A percentile compares a stretch with the other conserved stretches of the same genome.
Conservation (phyloP, 1,140 invertebrate genomes). For the Apis dorsata region DNA sequence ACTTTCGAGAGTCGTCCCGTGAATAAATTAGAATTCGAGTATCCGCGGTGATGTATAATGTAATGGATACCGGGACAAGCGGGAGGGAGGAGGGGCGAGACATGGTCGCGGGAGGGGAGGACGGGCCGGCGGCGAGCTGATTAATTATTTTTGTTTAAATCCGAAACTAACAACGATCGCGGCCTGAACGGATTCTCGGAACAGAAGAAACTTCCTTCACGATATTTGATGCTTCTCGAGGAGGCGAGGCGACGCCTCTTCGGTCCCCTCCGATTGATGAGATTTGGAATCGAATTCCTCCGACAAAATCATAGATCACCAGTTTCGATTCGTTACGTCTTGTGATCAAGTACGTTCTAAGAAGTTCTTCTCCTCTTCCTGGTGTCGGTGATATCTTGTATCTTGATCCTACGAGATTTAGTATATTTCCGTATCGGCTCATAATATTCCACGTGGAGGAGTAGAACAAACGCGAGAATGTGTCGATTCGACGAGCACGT, state of each 20-base stretch:
- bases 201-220: slow-evolving; percentile 59
- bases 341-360: too few relatives aligned
- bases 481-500: too few relatives aligned
- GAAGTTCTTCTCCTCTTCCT: slow-evolving; percentile 10
- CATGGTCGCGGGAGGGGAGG: slow-evolving; percentile 37
- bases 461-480: too few relatives aligned
- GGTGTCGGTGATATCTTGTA: not conserved
- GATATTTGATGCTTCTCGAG: slow-evolving; percentile 46
- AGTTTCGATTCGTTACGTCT: not conserved
- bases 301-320: slow-evolving; percentile 72
- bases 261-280: slow-evolving; percentile 50
- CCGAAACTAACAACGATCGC: slow-evolving; percentile 71
- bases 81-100: not conserved
- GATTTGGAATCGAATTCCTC: slow-evolving; percentile 64
- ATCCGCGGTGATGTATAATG: slow-evolving; percentile 78
- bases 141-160: slow-evolving; percentile 77
- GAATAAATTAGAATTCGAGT: slow-evolving; percentile 79
- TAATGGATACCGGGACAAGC: slow-evolving; percentile 74
- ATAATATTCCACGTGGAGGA: too few relatives aligned
- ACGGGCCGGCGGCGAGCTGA: slow-evolving; percentile 62
- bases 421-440: too few relatives aligned
- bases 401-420: not conserved
- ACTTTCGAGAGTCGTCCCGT: slow-evolving; percentile 66
- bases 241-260: not conserved
- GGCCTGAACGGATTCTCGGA: slow-evolving; percentile 63